Base-by-base conservation (phyloP, 92 coral and sea anemone genomes). In the Zoanthus solanderi region DNA sequence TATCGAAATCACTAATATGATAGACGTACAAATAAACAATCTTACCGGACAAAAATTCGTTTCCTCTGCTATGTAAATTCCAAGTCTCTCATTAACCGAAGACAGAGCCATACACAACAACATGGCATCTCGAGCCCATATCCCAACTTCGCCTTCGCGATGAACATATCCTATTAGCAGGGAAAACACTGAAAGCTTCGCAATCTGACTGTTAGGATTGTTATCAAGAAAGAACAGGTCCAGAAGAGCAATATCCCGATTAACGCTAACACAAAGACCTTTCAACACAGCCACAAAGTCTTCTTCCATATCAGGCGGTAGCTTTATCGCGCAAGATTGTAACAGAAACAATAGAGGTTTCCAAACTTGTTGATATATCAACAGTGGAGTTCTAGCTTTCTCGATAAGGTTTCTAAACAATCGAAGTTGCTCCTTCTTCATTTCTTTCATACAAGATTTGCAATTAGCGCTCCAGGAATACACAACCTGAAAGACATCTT, bases 21-120 rank as follows among this genome's bases (percentile, higher is more conserved):
- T 0, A 37, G 42, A 37, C 42, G 42, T 37, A 4, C 42, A 37
- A 30, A 63, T 28, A 63, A 63, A n/a, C 7, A 16, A 17, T 84
- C 99, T 95, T 88, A 97, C 99, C 91, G 98, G 98, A 29, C 99
- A 97, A 84, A 97, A 97, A 87, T 94, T 90, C 1, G 99, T 97
- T 80, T 94, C 95, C 31, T 97, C 99, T 29, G 96, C 94, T 88
- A 97, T 94, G 61, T 94, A 95, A 71, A 75, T 91, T 23, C 98
- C 99, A 37, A 97, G 89, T 67, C 96, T 86, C 5, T 95, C 84
- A 83, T 97, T 95, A 14, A 97, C 95, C 46, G 98, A 95, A 14
- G 99, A 97, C 13, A 97, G 88, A 42, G 99, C 98, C 94, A 96
- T 97, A 88, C 98, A 95, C 37, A 97, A 83, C 50, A 97, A 66